Conservation (phyloP, 2,113 vertebrate species). For the Ptychochromis oligacanthus region DNA sequence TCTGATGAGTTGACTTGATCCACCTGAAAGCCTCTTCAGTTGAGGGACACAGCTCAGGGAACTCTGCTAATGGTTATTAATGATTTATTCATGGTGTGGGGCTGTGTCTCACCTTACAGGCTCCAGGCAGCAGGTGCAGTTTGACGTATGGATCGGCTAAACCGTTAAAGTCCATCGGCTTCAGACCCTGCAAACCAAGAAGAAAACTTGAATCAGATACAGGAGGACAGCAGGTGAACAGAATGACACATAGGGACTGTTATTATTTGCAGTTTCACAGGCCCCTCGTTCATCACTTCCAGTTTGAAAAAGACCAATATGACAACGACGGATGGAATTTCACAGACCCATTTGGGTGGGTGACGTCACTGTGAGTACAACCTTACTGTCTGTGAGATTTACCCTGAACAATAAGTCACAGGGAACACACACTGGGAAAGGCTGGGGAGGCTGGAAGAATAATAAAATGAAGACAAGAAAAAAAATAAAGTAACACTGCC, state of each 20-base stretch:
- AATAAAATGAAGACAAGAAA: not conserved
- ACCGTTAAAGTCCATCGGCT: slow-evolving; percentile 93
- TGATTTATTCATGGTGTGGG: not conserved
- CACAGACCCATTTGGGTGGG: not conserved
- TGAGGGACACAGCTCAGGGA: no score
- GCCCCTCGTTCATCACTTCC: not conserved
- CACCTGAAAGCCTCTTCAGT: not conserved
- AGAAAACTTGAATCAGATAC: not conserved
- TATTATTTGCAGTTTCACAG: not conserved
- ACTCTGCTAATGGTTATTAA: not conserved
- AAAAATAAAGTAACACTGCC: not conserved
- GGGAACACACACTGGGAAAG: not conserved
- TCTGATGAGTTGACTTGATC: no score
- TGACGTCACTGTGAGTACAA: not conserved
- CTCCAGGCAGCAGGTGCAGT: slow-evolving; percentile 88
- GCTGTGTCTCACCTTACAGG: slow-evolving; percentile 84
- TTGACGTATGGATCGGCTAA: slow-evolving; percentile 90
- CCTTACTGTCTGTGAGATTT: not conserved
- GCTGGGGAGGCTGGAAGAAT: not conserved
- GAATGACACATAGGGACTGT: not conserved
- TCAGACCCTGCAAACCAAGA: slow-evolving; percentile 80
- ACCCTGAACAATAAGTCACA: not conserved
- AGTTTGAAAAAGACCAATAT: not conserved
- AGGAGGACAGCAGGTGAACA: rapidly evolving
- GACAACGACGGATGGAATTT: not conserved